Conservation (phyloP, 2,888 invertebrate genomes). For the Cetonia aurata region DNA sequence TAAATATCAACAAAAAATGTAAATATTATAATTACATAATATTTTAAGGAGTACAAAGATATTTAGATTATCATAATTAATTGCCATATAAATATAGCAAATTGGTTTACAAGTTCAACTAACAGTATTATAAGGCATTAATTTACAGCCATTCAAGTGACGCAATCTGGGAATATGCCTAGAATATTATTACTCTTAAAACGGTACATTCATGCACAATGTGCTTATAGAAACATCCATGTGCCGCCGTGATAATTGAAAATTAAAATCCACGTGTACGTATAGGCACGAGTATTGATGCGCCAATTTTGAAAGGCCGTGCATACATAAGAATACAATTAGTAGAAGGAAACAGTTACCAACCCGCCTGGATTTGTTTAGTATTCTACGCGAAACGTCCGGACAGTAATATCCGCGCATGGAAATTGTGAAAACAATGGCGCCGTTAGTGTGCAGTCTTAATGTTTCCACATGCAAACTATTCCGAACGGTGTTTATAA, state of each 20-base stretch:
- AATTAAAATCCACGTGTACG: constrained; percentile 19
- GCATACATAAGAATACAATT: constrained; percentile 32
- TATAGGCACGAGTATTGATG: not conserved
- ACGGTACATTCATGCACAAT: no score
- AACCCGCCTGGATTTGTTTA: constrained; percentile 10
- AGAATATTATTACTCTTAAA: no score
- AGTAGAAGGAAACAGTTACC: constrained; percentile 22
- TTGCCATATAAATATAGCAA: no score
- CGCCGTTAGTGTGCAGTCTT: constrained; percentile 13
- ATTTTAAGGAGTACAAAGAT: no score
- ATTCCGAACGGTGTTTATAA: not conserved
- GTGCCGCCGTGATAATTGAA: constrained; percentile 1
- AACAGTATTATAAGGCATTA: no score
- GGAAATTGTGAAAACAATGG: constrained; percentile 28
- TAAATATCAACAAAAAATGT: no score
- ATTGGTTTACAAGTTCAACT: no score
- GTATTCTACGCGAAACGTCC: constrained; percentile 10
- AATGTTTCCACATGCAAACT: constrained; percentile 17
- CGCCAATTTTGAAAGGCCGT: constrained; percentile 15
- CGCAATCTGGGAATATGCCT: no score
- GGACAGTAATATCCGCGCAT: constrained; percentile 17
- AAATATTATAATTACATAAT: no score
- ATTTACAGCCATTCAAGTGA: no score
- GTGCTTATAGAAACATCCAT: not conserved
- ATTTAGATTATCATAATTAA: no score